Base-by-base conservation (phyloP, 2,113 vertebrate species). In the Gambusia holbrooki region DNA sequence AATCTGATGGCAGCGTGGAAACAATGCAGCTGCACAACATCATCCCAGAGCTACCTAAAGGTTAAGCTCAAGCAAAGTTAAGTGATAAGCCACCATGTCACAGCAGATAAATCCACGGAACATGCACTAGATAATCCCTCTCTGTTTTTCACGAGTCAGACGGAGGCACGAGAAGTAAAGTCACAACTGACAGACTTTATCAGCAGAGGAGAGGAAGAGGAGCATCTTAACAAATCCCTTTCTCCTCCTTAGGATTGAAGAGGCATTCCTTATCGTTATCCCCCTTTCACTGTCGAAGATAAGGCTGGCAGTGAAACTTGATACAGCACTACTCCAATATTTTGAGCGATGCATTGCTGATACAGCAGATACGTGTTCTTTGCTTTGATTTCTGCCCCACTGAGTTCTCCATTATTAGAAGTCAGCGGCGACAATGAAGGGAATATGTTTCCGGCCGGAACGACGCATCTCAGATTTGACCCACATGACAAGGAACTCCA, bases 131-230 rank as follows among this genome's bases (percentile, higher is more conserved):
- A 81, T 75, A 65, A 73, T 82, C 74, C 80, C 48, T 71, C 5
- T 12, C 75, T 78, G 60, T 89, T 89, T 81, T 90, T 90, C 81
- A 82, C 83, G 71, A 80, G 62, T 79, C 68, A 17, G 75, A 81
- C 66, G 71, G 74, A 88, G 90, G 90, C 90, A 88, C 64, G 88
- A 82, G 82, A 62, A 81, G 81, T 82, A 75, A 65, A 80, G 83
- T 74, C 66, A 66, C 82, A 81, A 88, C 85, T 81, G 77, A 88
- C 82, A 84, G 89, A 90, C 90, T 62, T 65, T 90, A 92, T 90
- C 88, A 70, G 82, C 62, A 15, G 64, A 83, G 84, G 71, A 69
- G 77, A 74, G 73, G 14, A 35, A 74, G 70, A 79, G 69, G 25
- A 15, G 35, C 35, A 71, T 76, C 74, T 84, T 73, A 28, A 70